Percentiles rank a stretch among this genome's conserved stretches.
These are phyloP conservation scores for Anoplopoma fimbria DNA, from an alignment of 2,113 vertebrate genomes.

Conservation along the genomic window DNA sequence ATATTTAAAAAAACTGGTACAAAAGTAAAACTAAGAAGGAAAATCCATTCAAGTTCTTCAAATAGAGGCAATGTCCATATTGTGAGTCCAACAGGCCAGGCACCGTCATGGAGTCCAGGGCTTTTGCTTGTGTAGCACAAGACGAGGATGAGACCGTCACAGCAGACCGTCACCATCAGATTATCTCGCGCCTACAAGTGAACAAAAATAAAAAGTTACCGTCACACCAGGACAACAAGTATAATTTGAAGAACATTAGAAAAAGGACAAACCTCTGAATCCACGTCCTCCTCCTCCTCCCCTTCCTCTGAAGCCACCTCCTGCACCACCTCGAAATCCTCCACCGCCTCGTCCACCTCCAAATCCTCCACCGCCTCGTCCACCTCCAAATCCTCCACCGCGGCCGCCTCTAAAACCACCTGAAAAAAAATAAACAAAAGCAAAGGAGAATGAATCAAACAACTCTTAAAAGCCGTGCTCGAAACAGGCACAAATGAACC, in stretches of 20 bases:
- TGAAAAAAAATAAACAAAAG: slow-evolving; percentile 46
- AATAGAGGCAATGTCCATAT: slow-evolving; percentile 46
- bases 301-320: slow-evolving; percentile 84
- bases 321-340: slow-evolving; percentile 80
- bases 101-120: not conserved
- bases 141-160: not conserved
- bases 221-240: not conserved
- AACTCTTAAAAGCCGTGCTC: not conserved
- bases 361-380: slow-evolving; percentile 85
- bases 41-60: slow-evolving; percentile 34
- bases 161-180: not conserved
- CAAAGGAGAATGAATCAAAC: not conserved
- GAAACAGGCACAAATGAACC: not conserved
- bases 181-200: slow-evolving; percentile 68
- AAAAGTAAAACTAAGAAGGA: slow-evolving; percentile 40
- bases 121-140: not conserved
- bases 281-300: slow-evolving; percentile 82
- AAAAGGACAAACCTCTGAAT: slow-evolving; percentile 84
- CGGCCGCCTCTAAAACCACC: slow-evolving; percentile 83
- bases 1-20: slow-evolving; percentile 39
- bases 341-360: slow-evolving; percentile 85
- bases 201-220: not conserved
- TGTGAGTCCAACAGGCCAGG: slow-evolving; percentile 17
- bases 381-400: slow-evolving; percentile 85
- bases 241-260: not conserved